Conservation (phyloP, 35 echinoderm and acorn worm genomes). For the Holothuria glaberrima region DNA sequence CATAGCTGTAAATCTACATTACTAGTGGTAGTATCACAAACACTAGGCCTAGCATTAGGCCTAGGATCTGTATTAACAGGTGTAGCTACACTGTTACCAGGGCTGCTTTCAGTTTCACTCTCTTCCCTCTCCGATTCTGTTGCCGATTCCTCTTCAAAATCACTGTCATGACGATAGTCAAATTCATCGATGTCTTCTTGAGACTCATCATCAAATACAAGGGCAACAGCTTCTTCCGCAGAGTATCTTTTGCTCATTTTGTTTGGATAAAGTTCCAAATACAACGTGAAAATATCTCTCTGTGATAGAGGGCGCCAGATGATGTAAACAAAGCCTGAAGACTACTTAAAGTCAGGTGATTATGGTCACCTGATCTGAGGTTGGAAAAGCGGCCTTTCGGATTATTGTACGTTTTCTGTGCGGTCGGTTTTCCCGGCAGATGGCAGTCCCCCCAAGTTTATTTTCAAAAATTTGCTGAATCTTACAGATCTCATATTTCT, state of each 20-base stretch:
- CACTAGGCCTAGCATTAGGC: too few relatives aligned
- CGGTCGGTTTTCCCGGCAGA: too few relatives aligned
- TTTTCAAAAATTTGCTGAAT: too few relatives aligned
- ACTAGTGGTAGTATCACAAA: too few relatives aligned
- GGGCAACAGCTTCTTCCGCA: neutral
- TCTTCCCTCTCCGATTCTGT: constrained; percentile 4
- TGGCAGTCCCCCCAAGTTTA: too few relatives aligned
- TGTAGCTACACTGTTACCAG: too few relatives aligned
- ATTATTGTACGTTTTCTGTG: neutral
- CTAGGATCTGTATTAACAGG: too few relatives aligned
- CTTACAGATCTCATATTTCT: too few relatives aligned
- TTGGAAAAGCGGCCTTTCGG: neutral
- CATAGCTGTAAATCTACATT: neutral
- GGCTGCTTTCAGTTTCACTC: too few relatives aligned
- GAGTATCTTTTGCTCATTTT: neutral
- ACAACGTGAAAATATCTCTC: neutral
- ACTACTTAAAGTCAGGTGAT: neutral
- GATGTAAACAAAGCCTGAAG: neutral
- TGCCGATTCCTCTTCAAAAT: neutral
- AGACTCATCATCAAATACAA: neutral
- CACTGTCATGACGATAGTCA: neutral
- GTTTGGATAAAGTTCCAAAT: neutral
- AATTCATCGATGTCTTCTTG: neutral
- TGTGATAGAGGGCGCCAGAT: neutral
- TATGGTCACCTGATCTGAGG: neutral